Conservation (phyloP, 2,888 invertebrate species). For the Hirtodrosophila confusa region DNA sequence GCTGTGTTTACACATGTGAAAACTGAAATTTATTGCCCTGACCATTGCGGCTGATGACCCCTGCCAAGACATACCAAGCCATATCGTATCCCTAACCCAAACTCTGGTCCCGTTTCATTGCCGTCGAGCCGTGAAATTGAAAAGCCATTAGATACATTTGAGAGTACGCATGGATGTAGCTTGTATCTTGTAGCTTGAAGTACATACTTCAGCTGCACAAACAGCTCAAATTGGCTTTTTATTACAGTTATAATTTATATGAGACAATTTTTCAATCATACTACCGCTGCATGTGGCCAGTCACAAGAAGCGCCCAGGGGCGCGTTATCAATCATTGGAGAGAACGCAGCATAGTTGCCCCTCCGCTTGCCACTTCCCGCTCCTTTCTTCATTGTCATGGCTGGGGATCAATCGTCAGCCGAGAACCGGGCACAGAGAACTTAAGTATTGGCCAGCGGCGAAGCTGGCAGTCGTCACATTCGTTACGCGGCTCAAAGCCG, state of each 20-base stretch:
- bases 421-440: conserved; percentile 1
- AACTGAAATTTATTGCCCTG: conserved; percentile 15
- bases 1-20: conserved; percentile 16
- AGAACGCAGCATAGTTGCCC: not conserved
- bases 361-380: too few species aligned
- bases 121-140: conserved; percentile 61
- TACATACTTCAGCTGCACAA: conserved; percentile 15
- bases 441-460: conserved; percentile 3
- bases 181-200: conserved; percentile 16
- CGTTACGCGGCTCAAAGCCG: conserved; percentile 74
- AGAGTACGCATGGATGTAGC: conserved; percentile 6
- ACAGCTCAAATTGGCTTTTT: conserved; percentile 36
- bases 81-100: not conserved
- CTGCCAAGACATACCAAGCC: not conserved
- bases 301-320: conserved; percentile 44
- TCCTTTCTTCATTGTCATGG: conserved; percentile 29
- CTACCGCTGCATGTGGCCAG: conserved; percentile 64
- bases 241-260: conserved; percentile 79
- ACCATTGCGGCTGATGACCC: conserved; percentile 20
- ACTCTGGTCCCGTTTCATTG: conserved; percentile 15
- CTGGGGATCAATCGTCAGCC: conserved; percentile 41
- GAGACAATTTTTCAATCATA: conserved; percentile 73
- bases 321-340: conserved; percentile 68
- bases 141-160: conserved; percentile 59
- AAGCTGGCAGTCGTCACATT: conserved; percentile 47